These are phyloP conservation scores for Strix uralensis DNA, from an alignment of 2,113 vertebrate species.

Conservation along the genomic window DNA sequence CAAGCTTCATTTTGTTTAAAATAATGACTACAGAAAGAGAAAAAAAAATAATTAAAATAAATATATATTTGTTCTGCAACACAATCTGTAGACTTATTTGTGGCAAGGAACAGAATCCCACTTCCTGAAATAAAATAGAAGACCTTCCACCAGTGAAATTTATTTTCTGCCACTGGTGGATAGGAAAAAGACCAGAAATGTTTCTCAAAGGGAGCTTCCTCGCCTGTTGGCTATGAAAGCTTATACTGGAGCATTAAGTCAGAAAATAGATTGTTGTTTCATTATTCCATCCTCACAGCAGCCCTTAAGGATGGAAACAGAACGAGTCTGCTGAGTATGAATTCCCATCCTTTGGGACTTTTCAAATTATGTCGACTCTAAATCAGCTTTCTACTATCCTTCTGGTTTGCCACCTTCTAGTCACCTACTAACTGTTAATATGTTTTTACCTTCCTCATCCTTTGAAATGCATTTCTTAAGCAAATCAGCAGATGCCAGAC, in stretches of 20 bases:
- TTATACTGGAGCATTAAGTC: neutral
- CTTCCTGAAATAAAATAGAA: slow-evolving; percentile 12
- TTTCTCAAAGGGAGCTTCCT: neutral
- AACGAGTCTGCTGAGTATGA: neutral
- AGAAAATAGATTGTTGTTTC: neutral
- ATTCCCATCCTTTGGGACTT: neutral
- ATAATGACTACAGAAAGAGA: neutral
- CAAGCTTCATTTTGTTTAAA: neutral
- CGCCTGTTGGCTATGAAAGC: neutral
- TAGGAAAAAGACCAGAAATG: neutral
- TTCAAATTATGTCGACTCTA: neutral
- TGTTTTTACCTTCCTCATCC: neutral
- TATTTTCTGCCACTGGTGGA: neutral
- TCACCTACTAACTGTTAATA: neutral
- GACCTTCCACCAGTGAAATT: neutral
- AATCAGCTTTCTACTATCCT: neutral
- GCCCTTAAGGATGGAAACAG: neutral
- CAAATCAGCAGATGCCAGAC: neutral
- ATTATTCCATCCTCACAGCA: neutral
- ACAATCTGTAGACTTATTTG: neutral
- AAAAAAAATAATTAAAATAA: neutral
- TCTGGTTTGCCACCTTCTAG: neutral
- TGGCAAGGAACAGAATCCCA: neutral
- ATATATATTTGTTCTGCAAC: neutral
- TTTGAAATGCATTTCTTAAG: neutral